Conservation (phyloP, 2,113 vertebrate genomes). For the Antechinus flavipes region DNA sequence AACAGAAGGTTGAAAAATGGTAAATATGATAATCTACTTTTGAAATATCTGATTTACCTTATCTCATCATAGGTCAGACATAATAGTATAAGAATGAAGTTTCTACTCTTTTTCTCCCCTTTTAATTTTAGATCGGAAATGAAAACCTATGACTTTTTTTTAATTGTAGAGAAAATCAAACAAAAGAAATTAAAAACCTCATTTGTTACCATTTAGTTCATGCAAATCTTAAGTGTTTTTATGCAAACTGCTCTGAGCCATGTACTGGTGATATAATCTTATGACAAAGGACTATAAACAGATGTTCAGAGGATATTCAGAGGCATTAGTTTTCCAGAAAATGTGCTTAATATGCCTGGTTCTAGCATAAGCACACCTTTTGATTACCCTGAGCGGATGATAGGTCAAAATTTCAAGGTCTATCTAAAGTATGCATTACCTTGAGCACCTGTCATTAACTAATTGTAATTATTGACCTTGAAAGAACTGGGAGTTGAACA, state of each 20-base stretch:
- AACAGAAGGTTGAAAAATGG: background rate
- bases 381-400: slow-evolving; percentile 19
- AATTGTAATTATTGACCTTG: slow-evolving; percentile 63
- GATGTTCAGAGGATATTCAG: slow-evolving; percentile 23
- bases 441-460: slow-evolving; percentile 40
- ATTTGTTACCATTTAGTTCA: slow-evolving; percentile 41
- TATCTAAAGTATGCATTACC: slow-evolving; percentile 38
- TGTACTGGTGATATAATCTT: background rate
- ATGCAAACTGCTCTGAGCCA: slow-evolving; percentile 29
- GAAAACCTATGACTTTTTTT: background rate
- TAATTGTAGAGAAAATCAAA: background rate
- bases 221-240: slow-evolving; percentile 26
- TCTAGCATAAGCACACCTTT: slow-evolving; percentile 46
- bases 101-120: background rate
- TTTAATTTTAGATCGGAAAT: slow-evolving; percentile 25
- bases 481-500: slow-evolving; percentile 59
- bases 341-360: slow-evolving; percentile 31
- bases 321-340: slow-evolving; percentile 56
- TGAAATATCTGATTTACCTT: slow-evolving; percentile 3
- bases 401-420: slow-evolving; percentile 38
- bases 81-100: background rate
- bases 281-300: slow-evolving; percentile 22
- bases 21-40: background rate
- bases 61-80: background rate
- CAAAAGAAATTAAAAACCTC: slow-evolving; percentile 13